These are phyloP conservation scores for Paramacrobiotus metropolitanus DNA, from an alignment of 1,140 invertebrate species.

Conservation along the genomic window DNA sequence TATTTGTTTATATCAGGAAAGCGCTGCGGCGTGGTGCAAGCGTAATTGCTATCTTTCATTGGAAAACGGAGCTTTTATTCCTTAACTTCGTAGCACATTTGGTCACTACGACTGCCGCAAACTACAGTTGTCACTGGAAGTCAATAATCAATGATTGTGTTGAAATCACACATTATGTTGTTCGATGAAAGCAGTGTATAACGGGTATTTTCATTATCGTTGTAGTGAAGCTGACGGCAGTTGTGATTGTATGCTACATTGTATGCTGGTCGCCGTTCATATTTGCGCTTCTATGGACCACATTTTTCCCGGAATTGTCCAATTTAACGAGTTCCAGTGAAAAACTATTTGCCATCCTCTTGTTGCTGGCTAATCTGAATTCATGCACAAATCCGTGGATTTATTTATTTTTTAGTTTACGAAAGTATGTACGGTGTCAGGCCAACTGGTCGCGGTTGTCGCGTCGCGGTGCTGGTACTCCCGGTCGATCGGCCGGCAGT, in stretches of 20 bases:
- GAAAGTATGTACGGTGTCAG: not conserved
- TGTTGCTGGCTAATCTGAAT: conserved; percentile 45
- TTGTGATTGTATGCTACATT: conserved; percentile 44
- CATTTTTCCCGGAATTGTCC: not conserved
- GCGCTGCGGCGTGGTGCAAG: too few species aligned
- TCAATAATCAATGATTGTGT: not conserved
- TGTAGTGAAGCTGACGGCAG: conserved; percentile 41
- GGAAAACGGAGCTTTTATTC: too few species aligned
- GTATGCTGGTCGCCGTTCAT: conserved; percentile 44
- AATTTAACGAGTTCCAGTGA: not conserved
- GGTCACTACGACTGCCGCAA: not conserved
- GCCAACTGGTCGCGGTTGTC: not conserved
- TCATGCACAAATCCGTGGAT: conserved; percentile 59
- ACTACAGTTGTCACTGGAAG: not conserved
- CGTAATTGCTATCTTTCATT: too few species aligned
- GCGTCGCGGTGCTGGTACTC: too few species aligned
- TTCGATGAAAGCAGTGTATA: not conserved
- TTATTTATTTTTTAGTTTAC: conserved; percentile 39
- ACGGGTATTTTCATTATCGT: not conserved
- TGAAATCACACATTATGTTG: not conserved
- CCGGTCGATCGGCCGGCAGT: too few species aligned
- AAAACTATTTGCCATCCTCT: conserved; percentile 35
- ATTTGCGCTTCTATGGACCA: conserved; percentile 1
- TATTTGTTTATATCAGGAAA: too few species aligned
- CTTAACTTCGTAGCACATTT: too few species aligned